A percentile compares a stretch with the other conserved stretches of the same genome.
These are phyloP conservation scores for Phrynocephalus vlangalii DNA, from an alignment of 2,797 vertebrate genomes.

Conservation along the genomic window DNA sequence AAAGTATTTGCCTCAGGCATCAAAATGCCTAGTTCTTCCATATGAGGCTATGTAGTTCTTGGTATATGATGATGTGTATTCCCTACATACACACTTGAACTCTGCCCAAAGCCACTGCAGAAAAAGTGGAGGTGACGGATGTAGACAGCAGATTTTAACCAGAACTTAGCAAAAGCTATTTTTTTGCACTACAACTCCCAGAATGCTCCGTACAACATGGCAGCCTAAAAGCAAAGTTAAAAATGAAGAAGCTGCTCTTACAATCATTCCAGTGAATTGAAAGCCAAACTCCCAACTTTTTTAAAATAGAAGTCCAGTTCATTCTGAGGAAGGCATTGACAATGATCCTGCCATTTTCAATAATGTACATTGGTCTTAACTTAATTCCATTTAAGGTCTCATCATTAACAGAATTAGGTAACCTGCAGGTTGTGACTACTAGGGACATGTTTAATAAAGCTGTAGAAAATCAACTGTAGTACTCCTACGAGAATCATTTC, in stretches of 20 bases:
- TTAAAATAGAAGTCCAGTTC: background rate
- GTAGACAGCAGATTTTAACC: background rate
- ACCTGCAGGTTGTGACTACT: conserved; percentile 49
- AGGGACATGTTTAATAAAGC: conserved; percentile 51
- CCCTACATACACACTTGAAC: too few relatives aligned
- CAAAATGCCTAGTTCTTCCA: background rate
- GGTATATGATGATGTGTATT: too few relatives aligned
- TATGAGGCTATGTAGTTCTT: too few relatives aligned
- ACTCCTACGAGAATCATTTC: conserved; percentile 28
- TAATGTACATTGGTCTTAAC: conserved; percentile 7
- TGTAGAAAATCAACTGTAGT: conserved; percentile 57
- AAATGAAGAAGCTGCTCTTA: conserved; percentile 1
- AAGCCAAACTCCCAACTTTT: conserved; percentile 26
- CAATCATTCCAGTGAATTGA: background rate
- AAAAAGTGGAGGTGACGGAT: background rate
- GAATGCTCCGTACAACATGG: background rate
- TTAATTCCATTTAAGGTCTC: conserved; percentile 33
- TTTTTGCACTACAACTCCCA: too few relatives aligned
- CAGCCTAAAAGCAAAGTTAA: background rate
- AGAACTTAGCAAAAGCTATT: too few relatives aligned
- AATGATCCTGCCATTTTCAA: conserved; percentile 28
- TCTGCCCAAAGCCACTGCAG: too few relatives aligned
- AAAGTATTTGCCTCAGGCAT: background rate
- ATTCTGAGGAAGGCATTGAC: conserved; percentile 27
- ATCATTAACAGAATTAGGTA: conserved; percentile 46